phyloP scores from a whole-genome alignment of 2,113 vertebrate genomes.

The Pycnonotus jocosus region DNA sequence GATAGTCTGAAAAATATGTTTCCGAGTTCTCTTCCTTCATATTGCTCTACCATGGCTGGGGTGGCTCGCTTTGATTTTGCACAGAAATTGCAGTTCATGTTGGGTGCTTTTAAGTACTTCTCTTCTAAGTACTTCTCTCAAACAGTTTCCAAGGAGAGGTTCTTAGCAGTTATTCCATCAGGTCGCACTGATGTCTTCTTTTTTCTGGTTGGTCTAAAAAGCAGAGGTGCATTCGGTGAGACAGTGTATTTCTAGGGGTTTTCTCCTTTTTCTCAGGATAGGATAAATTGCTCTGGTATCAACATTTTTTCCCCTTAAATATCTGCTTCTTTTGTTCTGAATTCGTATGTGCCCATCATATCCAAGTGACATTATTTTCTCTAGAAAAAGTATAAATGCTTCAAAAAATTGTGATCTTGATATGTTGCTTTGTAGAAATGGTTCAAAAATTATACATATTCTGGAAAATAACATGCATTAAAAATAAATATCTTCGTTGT shows the following conservation, averaged over 20 bases:
- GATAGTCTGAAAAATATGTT: not conserved
- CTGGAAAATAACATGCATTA: constrained; percentile 23
- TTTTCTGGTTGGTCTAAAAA: not conserved
- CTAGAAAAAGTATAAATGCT: not conserved
- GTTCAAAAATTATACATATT: not conserved
- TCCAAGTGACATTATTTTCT: not conserved
- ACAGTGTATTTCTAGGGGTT: not conserved
- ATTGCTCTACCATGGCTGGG: not conserved
- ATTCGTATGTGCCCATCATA: not conserved
- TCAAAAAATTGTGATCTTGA: not conserved
- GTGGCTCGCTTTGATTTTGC: not conserved
- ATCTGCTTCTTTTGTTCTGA: not conserved
- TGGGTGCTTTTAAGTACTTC: not conserved
- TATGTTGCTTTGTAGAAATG: not conserved
- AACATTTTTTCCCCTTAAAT: not conserved
- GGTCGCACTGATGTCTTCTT: not conserved
- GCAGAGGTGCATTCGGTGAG: not conserved
- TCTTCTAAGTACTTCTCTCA: not conserved
- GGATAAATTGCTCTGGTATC: not conserved
- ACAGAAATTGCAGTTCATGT: not conserved
- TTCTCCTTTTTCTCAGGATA: not conserved
- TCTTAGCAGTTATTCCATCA: not conserved
- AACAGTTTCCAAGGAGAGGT: not conserved
- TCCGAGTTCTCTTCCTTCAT: not conserved
- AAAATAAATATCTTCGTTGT: not conserved